phyloP scores from a whole-genome alignment of 2,113 vertebrate species.

The Nothobranchius furzeri region DNA sequence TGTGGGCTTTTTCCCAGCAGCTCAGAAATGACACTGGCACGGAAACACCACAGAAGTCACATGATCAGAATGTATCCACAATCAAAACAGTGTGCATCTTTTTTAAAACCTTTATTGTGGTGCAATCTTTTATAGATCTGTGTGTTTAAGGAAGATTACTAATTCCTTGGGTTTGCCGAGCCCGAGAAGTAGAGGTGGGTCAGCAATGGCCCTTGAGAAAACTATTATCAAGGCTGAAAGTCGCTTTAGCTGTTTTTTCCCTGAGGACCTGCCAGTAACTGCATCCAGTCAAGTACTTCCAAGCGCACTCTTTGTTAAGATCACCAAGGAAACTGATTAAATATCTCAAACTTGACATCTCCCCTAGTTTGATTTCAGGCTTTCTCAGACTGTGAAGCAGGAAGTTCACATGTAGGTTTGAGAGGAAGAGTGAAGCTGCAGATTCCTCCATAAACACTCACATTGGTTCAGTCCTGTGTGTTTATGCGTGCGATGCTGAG shows the following conservation, averaged over 20 bases:
- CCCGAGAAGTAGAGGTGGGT: constrained; percentile 26
- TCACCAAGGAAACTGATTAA: constrained; percentile 41
- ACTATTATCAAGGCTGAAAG: constrained; percentile 55
- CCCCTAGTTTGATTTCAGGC: constrained; percentile 25
- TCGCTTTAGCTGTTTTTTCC: constrained; percentile 36
- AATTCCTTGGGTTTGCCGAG: constrained; percentile 2
- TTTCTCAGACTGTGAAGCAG: constrained; percentile 22
- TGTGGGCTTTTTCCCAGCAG: constrained; percentile 21
- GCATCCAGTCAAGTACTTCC: constrained; percentile 20
- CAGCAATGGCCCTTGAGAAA: constrained; percentile 51
- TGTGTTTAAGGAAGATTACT: constrained; percentile 19
- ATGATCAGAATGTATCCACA: constrained; percentile 19
- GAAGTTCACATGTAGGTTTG: constrained; percentile 21
- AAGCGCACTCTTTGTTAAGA: constrained; percentile 15
- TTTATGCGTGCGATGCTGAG: constrained; percentile 21
- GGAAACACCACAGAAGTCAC: constrained; percentile 7
- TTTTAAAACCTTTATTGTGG: neutral
- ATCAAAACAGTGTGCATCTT: neutral
- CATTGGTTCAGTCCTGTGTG: constrained; percentile 21
- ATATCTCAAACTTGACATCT: constrained; percentile 27
- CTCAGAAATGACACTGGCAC: constrained; percentile 26
- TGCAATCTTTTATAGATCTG: constrained; percentile 16
- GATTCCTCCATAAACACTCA: constrained; percentile 37
- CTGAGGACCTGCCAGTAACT: constrained; percentile 35
- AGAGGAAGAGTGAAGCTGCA: constrained; percentile 16